phyloP scores from a whole-genome alignment of 2,888 invertebrate species.

The Chymomyza amoena region DNA sequence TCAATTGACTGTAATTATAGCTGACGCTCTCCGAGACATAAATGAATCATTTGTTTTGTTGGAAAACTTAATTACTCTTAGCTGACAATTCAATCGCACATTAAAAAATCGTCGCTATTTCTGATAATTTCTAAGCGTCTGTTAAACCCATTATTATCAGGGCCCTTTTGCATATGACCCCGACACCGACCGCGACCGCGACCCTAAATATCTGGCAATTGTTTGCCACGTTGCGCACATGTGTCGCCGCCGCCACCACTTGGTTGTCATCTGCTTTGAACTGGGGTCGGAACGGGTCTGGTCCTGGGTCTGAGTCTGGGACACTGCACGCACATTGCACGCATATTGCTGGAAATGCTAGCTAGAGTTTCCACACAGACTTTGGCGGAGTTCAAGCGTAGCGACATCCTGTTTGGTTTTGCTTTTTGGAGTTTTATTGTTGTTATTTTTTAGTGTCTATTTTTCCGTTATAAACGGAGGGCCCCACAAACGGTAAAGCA shows the following conservation, averaged over 20 bases:
- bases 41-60: background rate
- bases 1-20: background rate
- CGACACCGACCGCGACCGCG: conserved; percentile 12
- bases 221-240: conserved; percentile 63
- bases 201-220: conserved; percentile 32
- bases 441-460: conserved; percentile 26
- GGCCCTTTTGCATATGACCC: conserved; percentile 27
- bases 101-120: background rate
- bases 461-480: conserved; percentile 22
- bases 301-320: background rate
- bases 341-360: background rate
- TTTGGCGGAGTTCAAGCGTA: conserved; percentile 44
- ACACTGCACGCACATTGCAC: conserved; percentile 12
- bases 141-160: conserved; percentile 5
- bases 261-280: conserved; percentile 32
- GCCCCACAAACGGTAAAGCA: conserved; percentile 29
- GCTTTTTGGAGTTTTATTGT: conserved; percentile 31
- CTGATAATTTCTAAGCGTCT: background rate
- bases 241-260: conserved; percentile 36
- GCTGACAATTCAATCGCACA: background rate
- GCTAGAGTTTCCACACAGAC: background rate
- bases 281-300: background rate
- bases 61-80: background rate
- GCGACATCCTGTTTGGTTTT: conserved; percentile 69
- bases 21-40: background rate